These are phyloP conservation scores for Peromyscus californicus DNA, from an alignment of 2,113 vertebrate genomes.

Conservation along the genomic window DNA sequence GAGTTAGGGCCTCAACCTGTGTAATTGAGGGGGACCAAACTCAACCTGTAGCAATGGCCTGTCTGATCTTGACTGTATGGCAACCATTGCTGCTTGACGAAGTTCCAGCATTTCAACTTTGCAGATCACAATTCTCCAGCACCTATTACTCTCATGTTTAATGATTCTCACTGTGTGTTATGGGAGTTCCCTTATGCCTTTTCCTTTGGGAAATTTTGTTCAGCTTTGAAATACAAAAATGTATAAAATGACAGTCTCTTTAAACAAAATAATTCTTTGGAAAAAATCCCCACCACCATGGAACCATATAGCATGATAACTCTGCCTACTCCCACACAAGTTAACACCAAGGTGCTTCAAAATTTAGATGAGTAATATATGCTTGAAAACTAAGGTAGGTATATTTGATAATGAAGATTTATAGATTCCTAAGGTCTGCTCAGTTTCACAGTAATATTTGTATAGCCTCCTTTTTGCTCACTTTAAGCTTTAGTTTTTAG, in stretches of 20 bases:
- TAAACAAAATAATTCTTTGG: background rate
- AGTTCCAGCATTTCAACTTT: background rate
- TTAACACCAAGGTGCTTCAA: background rate
- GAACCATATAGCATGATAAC: background rate
- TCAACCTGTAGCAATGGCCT: background rate
- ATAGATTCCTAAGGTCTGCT: background rate
- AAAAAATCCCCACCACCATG: background rate
- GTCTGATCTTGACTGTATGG: background rate
- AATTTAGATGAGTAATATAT: background rate
- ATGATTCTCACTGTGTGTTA: background rate
- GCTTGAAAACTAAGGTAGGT: background rate
- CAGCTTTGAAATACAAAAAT: background rate
- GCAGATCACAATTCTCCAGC: background rate
- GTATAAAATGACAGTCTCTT: background rate
- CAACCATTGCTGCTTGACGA: background rate
- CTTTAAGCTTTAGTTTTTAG: background rate
- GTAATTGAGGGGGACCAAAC: background rate
- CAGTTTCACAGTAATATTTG: background rate
- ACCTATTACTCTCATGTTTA: background rate
- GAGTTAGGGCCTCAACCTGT: background rate
- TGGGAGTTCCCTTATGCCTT: background rate
- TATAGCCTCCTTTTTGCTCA: background rate
- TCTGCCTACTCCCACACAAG: background rate
- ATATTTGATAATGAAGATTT: background rate
- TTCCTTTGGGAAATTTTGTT: background rate